Base-by-base conservation (phyloP, 2,888 invertebrate species). In the Aspidiotus destructor region DNA sequence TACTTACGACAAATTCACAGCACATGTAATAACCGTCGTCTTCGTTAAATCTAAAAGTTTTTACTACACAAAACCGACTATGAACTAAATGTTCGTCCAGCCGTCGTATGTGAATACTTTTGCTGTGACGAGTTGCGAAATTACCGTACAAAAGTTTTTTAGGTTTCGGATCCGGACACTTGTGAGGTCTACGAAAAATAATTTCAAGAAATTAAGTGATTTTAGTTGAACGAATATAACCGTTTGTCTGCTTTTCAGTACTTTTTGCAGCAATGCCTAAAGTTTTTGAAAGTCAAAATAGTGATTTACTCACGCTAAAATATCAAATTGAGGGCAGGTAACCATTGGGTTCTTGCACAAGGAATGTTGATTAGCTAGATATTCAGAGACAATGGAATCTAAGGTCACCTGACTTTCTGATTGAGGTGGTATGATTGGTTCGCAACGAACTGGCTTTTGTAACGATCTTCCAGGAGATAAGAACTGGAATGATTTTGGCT, bases 291-390 rank as follows among this genome's bases (percentile, higher is more conserved):
- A 1, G 5, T 28, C 28, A 28, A 28, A 28, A 28, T 28, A 52
- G 13, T 41, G 61, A 67, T 16, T 71, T 68, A 83, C 86, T 83
- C 76, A 89, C 88, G 86, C 84, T 75, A 94, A 92, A 52, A 98
- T 81, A 77, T 94, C 93, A 76, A 98, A 98, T 76, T 93, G 92
- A 0, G 98, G 97, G 79, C 97, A 98, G 0, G 95, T 96, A 44
- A 92, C 90, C 80, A 99, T 94, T 0, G 99, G 99, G 79, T 97
- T 94, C 79, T 91, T 92, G 81, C 99, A 99, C 8, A 93, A 80
- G n/a, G 96, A 89, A 80, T 99, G 99, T 78, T 99, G 98, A 80
- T 95, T 94, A 74, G 94, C 89, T 65, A 98, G 82, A 80, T 97
- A 98, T 78, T 97, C 96, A 0, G 92, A 95, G 72, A 98, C 92